These are phyloP conservation scores for Naja naja DNA, from an alignment of 2,113 vertebrate species.

Conservation along the genomic window DNA sequence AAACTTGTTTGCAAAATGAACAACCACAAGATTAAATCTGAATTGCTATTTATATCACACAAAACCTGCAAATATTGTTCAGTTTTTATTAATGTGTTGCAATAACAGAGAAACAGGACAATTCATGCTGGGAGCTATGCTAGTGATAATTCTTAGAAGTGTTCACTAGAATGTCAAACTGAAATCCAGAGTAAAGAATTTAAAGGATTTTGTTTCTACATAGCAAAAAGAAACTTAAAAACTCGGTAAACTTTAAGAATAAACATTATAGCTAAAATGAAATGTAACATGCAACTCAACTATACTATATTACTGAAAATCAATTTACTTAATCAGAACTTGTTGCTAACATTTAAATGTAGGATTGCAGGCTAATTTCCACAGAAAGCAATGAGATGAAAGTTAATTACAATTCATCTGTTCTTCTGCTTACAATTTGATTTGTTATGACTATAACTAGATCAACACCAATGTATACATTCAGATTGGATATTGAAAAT, in stretches of 20 bases:
- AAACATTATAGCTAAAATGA: background rate
- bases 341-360: background rate
- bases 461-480: background rate
- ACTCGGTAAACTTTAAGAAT: background rate
- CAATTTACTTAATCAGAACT: background rate
- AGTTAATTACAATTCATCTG: background rate
- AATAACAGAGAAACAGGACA: slow-evolving; percentile 39
- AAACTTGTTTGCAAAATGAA: slow-evolving; percentile 52
- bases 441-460: background rate
- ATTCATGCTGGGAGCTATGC: slow-evolving; percentile 10
- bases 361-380: background rate
- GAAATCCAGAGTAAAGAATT: slow-evolving; percentile 1
- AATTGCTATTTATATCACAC: slow-evolving; percentile 43
- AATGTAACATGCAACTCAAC: background rate
- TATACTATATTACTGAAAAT: background rate
- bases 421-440: background rate
- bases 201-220: background rate
- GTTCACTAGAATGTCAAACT: background rate
- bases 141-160: slow-evolving; percentile 43
- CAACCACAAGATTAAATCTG: slow-evolving; percentile 53
- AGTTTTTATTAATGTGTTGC: slow-evolving; percentile 49
- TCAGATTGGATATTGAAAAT: background rate
- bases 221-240: background rate
- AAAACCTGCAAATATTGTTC: slow-evolving; percentile 53
- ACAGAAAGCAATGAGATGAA: background rate